A percentile compares a stretch with the other conserved stretches of the same genome.
phyloP scores from a whole-genome alignment of 92 coral and sea anemone species.

The Parazoanthus swiftii region DNA sequence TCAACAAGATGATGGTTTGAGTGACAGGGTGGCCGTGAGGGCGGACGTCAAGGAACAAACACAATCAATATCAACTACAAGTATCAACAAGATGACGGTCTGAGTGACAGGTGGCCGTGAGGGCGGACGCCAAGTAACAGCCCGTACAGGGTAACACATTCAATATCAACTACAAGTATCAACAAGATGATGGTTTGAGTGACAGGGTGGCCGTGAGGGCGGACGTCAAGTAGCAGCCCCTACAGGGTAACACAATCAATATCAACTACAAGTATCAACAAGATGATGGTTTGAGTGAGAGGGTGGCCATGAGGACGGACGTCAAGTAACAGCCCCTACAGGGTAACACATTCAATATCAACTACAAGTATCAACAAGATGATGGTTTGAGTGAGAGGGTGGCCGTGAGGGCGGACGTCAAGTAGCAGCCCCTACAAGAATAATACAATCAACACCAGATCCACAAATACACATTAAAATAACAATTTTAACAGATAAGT shows the following conservation, averaged over 20 bases:
- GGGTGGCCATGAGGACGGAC: too few species aligned
- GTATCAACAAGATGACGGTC: constrained; percentile 44
- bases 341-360: too few species aligned
- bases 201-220: too few species aligned
- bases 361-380: too few species aligned
- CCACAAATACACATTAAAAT: too few species aligned
- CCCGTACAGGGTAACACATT: too few species aligned
- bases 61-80: not conserved
- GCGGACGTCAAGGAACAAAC: constrained; percentile 89
- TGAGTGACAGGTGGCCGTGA: constrained; percentile 92
- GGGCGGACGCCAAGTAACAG: constrained; percentile 89
- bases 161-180: too few species aligned
- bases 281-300: too few species aligned
- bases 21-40: constrained; percentile 87
- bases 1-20: constrained; percentile 56
- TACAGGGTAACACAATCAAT: constrained; percentile 33
- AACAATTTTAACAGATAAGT: too few species aligned
- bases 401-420: constrained; percentile 96
- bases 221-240: too few species aligned
- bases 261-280: not conserved
- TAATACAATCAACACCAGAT: constrained; percentile 6
- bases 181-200: too few species aligned
- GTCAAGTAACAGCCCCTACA: too few species aligned
- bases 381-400: constrained; percentile 91
- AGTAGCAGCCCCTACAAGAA: constrained; percentile 86